These are phyloP conservation scores for Microctonus brassicae DNA, from an alignment of 2,888 invertebrate genomes.

Conservation along the genomic window DNA sequence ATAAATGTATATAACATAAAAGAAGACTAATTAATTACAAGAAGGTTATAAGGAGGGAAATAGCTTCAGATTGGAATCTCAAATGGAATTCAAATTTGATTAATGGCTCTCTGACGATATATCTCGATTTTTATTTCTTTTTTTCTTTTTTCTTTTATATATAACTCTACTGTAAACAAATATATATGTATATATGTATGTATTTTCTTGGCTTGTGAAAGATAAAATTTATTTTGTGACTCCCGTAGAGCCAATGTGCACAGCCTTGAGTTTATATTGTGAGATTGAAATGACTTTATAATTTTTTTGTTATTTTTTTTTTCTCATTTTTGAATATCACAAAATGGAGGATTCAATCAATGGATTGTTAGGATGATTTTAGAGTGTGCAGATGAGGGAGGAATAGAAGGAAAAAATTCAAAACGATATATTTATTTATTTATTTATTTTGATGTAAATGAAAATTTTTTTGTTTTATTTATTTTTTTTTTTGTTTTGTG, in stretches of 20 bases:
- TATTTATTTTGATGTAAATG: too few relatives aligned
- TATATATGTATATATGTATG: neutral
- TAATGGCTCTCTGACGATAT: conserved; percentile 19
- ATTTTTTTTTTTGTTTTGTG: too few relatives aligned
- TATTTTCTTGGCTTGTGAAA: neutral
- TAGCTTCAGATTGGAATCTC: conserved; percentile 35
- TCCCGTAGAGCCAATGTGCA: neutral
- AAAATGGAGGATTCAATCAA: too few relatives aligned
- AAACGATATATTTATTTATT: too few relatives aligned
- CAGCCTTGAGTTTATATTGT: neutral
- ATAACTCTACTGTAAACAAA: neutral
- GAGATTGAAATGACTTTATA: neutral
- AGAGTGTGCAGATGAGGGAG: too few relatives aligned
- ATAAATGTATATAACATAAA: conserved; percentile 5
- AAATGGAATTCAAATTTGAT: conserved; percentile 35
- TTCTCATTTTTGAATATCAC: neutral
- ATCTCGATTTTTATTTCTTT: neutral
- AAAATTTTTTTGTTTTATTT: too few relatives aligned
- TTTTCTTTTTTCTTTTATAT: neutral
- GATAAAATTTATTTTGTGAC: conserved; percentile 7
- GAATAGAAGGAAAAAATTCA: too few relatives aligned
- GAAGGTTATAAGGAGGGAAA: conserved; percentile 26
- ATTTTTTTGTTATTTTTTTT: neutral
- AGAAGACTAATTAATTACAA: conserved; percentile 35
- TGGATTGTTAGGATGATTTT: too few relatives aligned